Conservation (phyloP, 2,797 vertebrate species). For the Phylloscopus collybita region DNA sequence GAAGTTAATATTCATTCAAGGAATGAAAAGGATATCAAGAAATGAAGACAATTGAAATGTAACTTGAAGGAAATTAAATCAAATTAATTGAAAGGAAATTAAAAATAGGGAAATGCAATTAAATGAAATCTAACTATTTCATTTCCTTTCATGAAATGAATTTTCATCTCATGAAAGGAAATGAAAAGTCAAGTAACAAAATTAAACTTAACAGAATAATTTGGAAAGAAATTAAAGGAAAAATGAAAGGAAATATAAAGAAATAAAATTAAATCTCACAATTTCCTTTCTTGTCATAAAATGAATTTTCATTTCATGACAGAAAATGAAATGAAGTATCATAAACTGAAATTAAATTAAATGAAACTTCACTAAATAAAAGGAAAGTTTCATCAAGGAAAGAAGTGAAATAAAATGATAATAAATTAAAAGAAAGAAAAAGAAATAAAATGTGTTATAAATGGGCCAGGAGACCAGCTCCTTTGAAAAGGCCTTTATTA, state of each 20-base stretch:
- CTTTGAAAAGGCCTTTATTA: no score
- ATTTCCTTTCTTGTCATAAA: not conserved
- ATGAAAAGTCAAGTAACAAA: not conserved
- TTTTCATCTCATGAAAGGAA: not conserved
- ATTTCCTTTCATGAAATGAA: not conserved
- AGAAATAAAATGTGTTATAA: not conserved
- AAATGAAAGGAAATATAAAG: no score
- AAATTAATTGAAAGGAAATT: not conserved
- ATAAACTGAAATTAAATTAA: not conserved
- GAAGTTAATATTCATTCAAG: not conserved
- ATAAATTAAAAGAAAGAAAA: not conserved
- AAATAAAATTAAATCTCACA: not conserved
- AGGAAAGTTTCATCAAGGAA: not conserved
- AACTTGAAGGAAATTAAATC: not conserved
- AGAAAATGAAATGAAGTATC: not conserved
- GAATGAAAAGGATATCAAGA: not conserved
- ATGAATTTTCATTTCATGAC: not conserved
- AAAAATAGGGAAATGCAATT: not conserved
- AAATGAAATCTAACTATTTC: not conserved
- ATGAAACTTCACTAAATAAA: not conserved
- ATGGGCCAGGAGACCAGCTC: no score
- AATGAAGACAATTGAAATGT: not conserved
- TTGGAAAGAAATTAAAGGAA: not conserved
- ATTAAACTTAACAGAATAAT: not conserved
- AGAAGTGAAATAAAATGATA: not conserved